Percentiles rank a stretch among this genome's conserved stretches.
These are phyloP conservation scores for Hemicentrotus pulcherrimus DNA, from an alignment of 35 echinoderm and acorn worm genomes.

Conservation along the genomic window DNA sequence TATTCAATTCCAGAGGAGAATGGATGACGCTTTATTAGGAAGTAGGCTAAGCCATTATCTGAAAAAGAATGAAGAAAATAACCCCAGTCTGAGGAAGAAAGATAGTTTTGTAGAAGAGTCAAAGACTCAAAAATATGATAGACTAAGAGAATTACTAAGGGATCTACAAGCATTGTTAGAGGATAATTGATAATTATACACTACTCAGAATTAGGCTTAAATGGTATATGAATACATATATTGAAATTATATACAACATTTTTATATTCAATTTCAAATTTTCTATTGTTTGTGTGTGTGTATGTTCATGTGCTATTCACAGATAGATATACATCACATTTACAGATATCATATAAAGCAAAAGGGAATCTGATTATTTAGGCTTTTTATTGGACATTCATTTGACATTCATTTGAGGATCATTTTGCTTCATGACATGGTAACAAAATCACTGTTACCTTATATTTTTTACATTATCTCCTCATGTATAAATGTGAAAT, in stretches of 20 bases:
- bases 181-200: not conserved
- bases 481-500: not conserved
- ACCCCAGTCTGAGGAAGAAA: not conserved
- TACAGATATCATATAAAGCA: not conserved
- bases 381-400: no score
- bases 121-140: not conserved
- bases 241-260: not conserved
- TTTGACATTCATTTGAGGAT: no score
- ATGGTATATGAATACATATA: not conserved
- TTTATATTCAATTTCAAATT: not conserved
- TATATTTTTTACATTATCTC: no score
- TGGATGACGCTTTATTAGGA: not conserved
- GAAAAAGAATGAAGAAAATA: not conserved
- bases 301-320: not conserved
- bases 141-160: not conserved
- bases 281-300: not conserved
- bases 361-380: not conserved
- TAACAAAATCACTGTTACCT: no score
- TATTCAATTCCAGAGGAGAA: not conserved
- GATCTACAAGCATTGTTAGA: slow-evolving; percentile 2
- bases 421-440: no score
- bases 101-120: not conserved
- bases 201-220: not conserved
- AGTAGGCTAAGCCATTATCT: not conserved
- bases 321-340: no score